Evolutionary conservation across 2,797 vertebrate genomes (phyloP).

Genomic region (Novumbra hubbsi): DNA sequence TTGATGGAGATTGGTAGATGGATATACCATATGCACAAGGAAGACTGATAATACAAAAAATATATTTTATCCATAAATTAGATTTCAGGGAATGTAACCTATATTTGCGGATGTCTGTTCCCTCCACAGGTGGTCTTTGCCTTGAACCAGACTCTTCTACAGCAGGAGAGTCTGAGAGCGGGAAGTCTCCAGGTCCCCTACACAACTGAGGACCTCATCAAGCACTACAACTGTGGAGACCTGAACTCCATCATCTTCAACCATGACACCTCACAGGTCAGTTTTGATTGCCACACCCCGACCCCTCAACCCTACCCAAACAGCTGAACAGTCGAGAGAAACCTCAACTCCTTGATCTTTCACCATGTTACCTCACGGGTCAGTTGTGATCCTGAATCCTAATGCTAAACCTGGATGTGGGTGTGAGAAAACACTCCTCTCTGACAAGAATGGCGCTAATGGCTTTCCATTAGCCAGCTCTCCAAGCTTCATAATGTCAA

Average conservation of each 20-base stretch:
- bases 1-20: too few relatives aligned
- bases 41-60: too few relatives aligned
- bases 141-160: conserved; percentile 87
- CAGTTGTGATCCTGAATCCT: conserved; percentile 27
- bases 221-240: conserved; percentile 89
- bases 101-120: background rate
- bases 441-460: too few relatives aligned
- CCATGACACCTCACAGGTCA: conserved; percentile 41
- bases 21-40: too few relatives aligned
- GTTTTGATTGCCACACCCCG: background rate
- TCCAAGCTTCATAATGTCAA: too few relatives aligned
- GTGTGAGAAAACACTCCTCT: too few relatives aligned
- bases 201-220: conserved; percentile 87
- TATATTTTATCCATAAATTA: background rate
- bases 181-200: conserved; percentile 83
- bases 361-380: conserved; percentile 87
- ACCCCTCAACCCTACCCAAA: background rate
- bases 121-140: conserved; percentile 84
- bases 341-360: conserved; percentile 73
- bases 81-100: background rate
- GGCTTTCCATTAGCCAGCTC: too few relatives aligned
- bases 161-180: conserved; percentile 84
- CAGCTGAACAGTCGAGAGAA: background rate
- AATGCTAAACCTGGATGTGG: background rate
- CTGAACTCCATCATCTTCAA: conserved; percentile 81